A percentile compares a stretch with the other conserved stretches of the same genome.
Evolutionary conservation across 2,797 vertebrate genomes (phyloP).

Genomic region (Prionace glauca): DNA sequence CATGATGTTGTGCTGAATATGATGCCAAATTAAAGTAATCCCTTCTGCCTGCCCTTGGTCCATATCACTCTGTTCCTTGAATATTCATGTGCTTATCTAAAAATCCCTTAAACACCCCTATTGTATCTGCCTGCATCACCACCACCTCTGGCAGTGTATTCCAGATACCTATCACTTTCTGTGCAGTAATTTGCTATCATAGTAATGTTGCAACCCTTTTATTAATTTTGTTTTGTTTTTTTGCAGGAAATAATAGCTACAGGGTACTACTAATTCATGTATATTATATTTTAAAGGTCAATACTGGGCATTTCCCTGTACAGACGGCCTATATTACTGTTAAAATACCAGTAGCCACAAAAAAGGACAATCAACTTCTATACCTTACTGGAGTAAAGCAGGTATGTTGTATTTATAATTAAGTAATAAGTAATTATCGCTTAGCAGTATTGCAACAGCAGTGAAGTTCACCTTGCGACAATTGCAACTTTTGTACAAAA

Average conservation of each 20-base stretch:
- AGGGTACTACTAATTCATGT: slow-evolving; percentile 37
- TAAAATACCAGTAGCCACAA: slow-evolving; percentile 63
- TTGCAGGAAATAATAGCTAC: neutral
- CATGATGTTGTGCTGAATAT: no score
- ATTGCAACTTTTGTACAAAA: neutral
- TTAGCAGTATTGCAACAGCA: neutral
- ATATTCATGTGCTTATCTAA: no score
- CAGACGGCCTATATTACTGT: slow-evolving; percentile 66
- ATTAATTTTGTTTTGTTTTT: neutral
- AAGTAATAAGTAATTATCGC: neutral
- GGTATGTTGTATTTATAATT: slow-evolving; percentile 47
- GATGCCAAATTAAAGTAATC: no score
- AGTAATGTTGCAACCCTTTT: neutral
- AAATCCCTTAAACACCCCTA: no score
- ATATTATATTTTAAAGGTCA: slow-evolving; percentile 57
- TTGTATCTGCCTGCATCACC: no score
- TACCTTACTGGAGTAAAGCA: slow-evolving; percentile 66
- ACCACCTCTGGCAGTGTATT: no score
- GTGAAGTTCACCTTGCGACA: neutral
- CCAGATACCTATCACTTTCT: no score
- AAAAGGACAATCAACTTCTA: slow-evolving; percentile 66
- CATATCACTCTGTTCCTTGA: no score
- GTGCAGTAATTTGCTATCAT: no score
- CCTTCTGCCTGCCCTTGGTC: no score
- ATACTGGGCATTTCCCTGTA: slow-evolving; percentile 67